These are phyloP conservation scores for Drosophila sp. DNA, from an alignment of 1,140 invertebrate genomes.

Conservation along the genomic window DNA sequence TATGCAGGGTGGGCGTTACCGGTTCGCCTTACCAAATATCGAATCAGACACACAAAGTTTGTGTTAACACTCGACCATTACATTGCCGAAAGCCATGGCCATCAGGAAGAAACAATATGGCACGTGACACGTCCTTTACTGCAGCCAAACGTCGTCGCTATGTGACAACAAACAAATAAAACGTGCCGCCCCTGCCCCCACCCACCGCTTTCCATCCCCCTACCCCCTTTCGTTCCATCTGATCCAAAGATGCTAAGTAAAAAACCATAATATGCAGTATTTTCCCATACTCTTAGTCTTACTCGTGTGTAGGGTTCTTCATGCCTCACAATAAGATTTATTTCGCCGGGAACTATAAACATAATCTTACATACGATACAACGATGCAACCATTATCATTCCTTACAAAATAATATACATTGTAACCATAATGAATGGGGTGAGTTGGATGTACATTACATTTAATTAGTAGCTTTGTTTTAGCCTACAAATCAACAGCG, in stretches of 20 bases:
- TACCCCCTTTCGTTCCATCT: constrained; percentile 33
- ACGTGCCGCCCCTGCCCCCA: constrained; percentile 42
- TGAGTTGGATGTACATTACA: too few relatives aligned
- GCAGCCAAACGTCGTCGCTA: constrained; percentile 35
- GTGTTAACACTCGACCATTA: constrained; percentile 69
- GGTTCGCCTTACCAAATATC: constrained; percentile 41
- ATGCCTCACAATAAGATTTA: constrained; percentile 24
- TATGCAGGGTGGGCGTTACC: constrained; percentile 42
- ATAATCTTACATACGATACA: constrained; percentile 5
- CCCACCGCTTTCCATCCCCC: too few relatives aligned
- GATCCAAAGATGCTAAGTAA: constrained; percentile 27
- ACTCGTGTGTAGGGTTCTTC: neutral
- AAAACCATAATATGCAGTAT: constrained; percentile 35
- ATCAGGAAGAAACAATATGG: constrained; percentile 70
- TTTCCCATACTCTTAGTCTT: neutral
- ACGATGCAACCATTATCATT: neutral
- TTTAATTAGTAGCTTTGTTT: too few relatives aligned
- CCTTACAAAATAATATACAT: neutral
- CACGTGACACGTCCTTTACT: constrained; percentile 60
- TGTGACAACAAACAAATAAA: constrained; percentile 63
- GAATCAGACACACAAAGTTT: constrained; percentile 72
- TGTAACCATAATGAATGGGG: too few relatives aligned
- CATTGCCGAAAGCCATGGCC: constrained; percentile 38
- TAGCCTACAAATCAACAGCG: too few relatives aligned
- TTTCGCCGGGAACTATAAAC: constrained; percentile 17